Conservation (phyloP, 1,140 invertebrate species). For the Tetragonula clypearis region DNA sequence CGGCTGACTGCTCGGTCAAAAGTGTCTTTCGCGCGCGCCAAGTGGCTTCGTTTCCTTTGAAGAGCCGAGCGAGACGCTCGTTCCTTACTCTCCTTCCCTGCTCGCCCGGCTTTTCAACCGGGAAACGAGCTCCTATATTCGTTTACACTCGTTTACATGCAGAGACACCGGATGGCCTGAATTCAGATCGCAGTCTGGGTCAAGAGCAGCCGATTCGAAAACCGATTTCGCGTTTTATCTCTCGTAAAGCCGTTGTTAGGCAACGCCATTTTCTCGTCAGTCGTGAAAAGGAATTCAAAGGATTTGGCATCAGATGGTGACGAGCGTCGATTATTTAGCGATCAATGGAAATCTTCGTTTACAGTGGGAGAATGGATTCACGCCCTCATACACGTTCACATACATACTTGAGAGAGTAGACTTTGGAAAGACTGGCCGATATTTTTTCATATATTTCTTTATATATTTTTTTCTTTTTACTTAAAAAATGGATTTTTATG, state of each 20-base stretch:
- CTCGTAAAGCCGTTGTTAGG: neutral
- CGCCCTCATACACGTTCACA: too few relatives aligned
- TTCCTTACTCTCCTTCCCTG: neutral
- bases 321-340: neutral
- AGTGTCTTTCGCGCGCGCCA: neutral
- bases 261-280: neutral
- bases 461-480: too few relatives aligned
- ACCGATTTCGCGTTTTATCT: neutral
- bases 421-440: too few relatives aligned
- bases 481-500: too few relatives aligned
- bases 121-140: neutral
- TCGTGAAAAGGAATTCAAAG: neutral
- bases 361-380: too few relatives aligned
- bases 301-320: neutral
- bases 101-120: neutral
- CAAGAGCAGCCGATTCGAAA: slow-evolving; percentile 9
- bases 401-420: too few relatives aligned
- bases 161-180: neutral
- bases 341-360: neutral
- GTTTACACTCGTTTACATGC: neutral
- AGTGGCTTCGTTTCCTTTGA: slow-evolving; percentile 29
- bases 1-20: neutral
- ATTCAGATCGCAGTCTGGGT: slow-evolving; percentile 4
- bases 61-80: neutral
- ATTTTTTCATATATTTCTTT: too few relatives aligned